A percentile compares a stretch with the other conserved stretches of the same genome.
Evolutionary conservation across 1,140 invertebrate species (phyloP).

Genomic region (Paralvinella palmiformis): DNA sequence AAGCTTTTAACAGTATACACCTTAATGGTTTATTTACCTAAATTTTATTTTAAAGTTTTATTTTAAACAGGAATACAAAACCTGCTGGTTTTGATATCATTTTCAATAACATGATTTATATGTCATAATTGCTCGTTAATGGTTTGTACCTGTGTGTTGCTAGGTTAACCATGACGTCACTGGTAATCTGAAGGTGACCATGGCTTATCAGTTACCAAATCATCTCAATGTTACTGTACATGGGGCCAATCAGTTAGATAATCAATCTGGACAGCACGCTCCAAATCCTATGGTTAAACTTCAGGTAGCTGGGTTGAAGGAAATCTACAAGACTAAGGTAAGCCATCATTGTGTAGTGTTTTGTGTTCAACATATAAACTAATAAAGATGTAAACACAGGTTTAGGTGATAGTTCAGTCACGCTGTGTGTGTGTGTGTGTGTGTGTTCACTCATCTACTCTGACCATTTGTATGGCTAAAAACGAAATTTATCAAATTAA

Average conservation of each 20-base stretch:
- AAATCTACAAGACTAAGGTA: constrained; percentile 32
- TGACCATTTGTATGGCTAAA: no score
- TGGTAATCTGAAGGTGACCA: constrained; percentile 33
- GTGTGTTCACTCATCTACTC: no score
- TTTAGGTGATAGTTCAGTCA: no score
- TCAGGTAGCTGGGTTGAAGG: constrained; percentile 30
- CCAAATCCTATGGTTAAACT: constrained; percentile 39
- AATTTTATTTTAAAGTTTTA: not conserved
- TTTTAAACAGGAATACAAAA: not conserved
- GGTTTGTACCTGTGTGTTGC: not conserved
- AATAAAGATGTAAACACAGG: no score
- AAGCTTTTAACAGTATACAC: no score
- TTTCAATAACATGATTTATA: not conserved
- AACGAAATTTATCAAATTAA: no score
- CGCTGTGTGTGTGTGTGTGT: no score
- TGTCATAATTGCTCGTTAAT: not conserved
- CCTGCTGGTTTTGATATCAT: not conserved
- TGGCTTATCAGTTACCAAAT: constrained; percentile 28
- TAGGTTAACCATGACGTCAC: constrained; percentile 9
- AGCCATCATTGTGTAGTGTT: not conserved
- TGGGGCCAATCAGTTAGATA: constrained; percentile 26
- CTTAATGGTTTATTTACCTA: not conserved
- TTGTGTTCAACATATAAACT: no score
- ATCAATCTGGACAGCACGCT: constrained; percentile 21
- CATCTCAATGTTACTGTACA: constrained; percentile 36